These are phyloP conservation scores for Prunella fulvescens DNA, from an alignment of 2,113 vertebrate species.

Conservation along the genomic window DNA sequence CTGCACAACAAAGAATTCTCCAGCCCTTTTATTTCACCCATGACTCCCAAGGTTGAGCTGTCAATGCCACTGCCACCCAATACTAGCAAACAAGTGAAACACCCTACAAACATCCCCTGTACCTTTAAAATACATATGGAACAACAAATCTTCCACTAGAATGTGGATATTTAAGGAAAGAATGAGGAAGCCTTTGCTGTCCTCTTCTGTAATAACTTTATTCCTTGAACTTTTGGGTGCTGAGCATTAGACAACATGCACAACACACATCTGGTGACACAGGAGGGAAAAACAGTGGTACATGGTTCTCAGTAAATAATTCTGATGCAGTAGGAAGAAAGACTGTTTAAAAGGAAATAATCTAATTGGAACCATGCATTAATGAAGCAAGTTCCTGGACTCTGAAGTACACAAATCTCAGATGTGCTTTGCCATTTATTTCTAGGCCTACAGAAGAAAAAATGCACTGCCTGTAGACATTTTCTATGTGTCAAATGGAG, in stretches of 20 bases:
- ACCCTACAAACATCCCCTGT: neutral
- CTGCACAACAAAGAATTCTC: neutral
- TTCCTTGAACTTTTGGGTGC: neutral
- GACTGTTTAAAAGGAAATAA: neutral
- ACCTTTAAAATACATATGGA: neutral
- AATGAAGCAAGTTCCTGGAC: neutral
- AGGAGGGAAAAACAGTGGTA: neutral
- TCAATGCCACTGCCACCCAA: neutral
- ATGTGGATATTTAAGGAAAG: neutral
- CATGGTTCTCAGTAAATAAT: neutral
- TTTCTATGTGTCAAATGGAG: neutral
- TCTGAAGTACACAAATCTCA: neutral
- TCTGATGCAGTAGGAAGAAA: neutral
- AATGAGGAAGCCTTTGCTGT: neutral
- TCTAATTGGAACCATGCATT: neutral
- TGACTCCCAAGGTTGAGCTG: accelerated
- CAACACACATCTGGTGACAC: accelerated
- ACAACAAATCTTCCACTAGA: neutral
- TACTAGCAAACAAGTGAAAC: neutral
- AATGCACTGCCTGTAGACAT: neutral
- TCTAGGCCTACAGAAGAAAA: neutral
- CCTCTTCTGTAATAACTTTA: neutral
- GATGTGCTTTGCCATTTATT: neutral
- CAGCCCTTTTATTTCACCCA: neutral
- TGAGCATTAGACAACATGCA: neutral